A percentile compares a stretch with the other conserved stretches of the same genome.
Evolutionary conservation across 1,140 invertebrate genomes (phyloP).

Genomic region (Drosophila ercepeae): DNA sequence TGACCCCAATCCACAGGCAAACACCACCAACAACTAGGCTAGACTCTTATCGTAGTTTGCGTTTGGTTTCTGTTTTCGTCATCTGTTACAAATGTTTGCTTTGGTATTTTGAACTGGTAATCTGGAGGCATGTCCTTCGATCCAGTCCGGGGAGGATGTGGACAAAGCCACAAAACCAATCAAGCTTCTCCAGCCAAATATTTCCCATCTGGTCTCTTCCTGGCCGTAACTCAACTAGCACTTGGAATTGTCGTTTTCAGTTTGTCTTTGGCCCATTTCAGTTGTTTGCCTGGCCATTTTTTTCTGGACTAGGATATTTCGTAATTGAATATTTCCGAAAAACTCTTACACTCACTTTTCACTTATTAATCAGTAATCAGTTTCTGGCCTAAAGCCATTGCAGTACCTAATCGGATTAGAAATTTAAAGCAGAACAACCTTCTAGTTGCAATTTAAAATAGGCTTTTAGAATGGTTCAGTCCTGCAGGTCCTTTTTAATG

Average conservation of each 20-base stretch:
- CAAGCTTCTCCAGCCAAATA: slow-evolving; percentile 35
- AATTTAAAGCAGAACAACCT: too few species aligned
- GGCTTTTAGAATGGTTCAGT: too few species aligned
- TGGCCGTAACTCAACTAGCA: slow-evolving; percentile 5
- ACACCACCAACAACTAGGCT: slow-evolving; percentile 22
- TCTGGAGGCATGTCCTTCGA: slow-evolving; percentile 7
- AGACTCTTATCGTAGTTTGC: neutral
- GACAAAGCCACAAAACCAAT: slow-evolving; percentile 63
- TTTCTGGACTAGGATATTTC: slow-evolving; percentile 40
- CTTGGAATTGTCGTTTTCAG: slow-evolving; percentile 29
- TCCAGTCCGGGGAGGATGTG: slow-evolving; percentile 22
- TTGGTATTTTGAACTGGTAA: slow-evolving; percentile 35
- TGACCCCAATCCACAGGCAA: slow-evolving; percentile 19
- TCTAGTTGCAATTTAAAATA: too few species aligned
- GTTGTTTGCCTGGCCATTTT: slow-evolving; percentile 36
- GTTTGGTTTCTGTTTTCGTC: slow-evolving; percentile 16
- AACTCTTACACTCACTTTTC: too few species aligned
- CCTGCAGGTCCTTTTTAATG: neutral
- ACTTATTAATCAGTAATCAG: too few species aligned
- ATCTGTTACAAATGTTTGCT: slow-evolving; percentile 48
- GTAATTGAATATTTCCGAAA: slow-evolving; percentile 56
- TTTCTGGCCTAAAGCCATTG: too few species aligned
- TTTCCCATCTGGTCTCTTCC: slow-evolving; percentile 17
- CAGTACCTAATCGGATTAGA: too few species aligned
- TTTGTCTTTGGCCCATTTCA: slow-evolving; percentile 48